Evolutionary conservation across 2,888 invertebrate species (phyloP), one percentile per base, ranked within the genome.

Genomic region (Carterocephalus palaemon): DNA sequence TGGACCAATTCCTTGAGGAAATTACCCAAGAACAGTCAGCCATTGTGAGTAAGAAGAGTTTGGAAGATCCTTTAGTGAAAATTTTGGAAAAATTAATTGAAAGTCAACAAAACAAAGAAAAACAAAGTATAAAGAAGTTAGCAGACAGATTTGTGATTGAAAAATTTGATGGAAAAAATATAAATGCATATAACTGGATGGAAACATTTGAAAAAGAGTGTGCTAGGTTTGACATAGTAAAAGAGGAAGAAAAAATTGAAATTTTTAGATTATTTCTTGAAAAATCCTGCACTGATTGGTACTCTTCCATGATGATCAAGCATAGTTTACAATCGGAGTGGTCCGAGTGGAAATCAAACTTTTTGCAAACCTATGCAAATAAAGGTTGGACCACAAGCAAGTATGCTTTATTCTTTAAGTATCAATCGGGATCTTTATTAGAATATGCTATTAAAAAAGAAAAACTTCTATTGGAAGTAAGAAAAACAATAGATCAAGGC

Each of bases 401-500:
- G 2, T 56, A 61, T 56, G 58, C 59, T 4, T 4, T 64, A 6
- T 33, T 3, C 2, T 66, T 51, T 41, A 63, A 54, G 32, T 64
- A 60, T 46, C 26, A 55, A 46, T 16, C n/a, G 4, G 62, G 62
- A 3, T 58, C 60, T 0, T 51, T 64, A 36, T 9, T 64, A 7
- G 60, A 67, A 2, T 64, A 64, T 57, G 59, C 64, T 0, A 7
- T 59, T 9, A 62, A 51, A 52, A 64, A 65, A 40, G 57, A 62
- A 47, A 59, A 38, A 40, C 16, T 56, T 1, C 39, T 58, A 43
- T 15, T 56, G 4, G 51, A 50, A 8, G 22, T 40, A 33, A 43
- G 43, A 32, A 43, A 9, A 20, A 29, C 43, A 4, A 47, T 51
- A 12, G 53, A 51, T 33, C 8, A 34, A 13, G 46, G 47, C 4